These are phyloP conservation scores for Drosophila hydei DNA, from an alignment of 1,140 invertebrate species.

Conservation along the genomic window DNA sequence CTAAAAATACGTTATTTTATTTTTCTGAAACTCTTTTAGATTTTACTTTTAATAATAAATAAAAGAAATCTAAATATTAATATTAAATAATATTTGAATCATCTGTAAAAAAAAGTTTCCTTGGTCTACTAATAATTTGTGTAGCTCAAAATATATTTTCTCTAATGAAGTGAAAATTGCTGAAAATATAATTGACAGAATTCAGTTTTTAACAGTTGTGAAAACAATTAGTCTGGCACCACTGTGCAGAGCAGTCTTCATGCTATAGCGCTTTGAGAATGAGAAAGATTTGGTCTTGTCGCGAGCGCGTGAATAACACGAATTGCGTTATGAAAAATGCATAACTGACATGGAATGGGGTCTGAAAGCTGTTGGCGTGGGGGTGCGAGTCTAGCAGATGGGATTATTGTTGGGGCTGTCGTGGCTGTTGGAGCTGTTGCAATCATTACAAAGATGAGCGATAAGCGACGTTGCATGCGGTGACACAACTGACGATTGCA, in stretches of 20 bases:
- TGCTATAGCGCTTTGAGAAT: background rate
- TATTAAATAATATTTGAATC: no score
- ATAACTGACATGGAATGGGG: conserved; percentile 48
- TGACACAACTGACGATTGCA: conserved; percentile 78
- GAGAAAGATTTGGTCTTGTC: conserved; percentile 36
- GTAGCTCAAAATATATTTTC: no score
- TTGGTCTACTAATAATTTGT: no score
- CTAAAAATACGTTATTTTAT: no score
- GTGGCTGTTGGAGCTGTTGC: conserved; percentile 37
- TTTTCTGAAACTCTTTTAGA: no score
- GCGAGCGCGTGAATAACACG: conserved; percentile 68
- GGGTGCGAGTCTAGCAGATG: conserved; percentile 2
- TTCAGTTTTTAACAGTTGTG: no score
- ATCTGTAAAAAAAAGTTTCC: no score
- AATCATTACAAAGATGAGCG: conserved; percentile 79
- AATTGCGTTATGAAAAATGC: conserved; percentile 78
- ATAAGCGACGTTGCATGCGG: conserved; percentile 79
- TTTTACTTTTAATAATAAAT: no score
- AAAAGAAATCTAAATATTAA: no score
- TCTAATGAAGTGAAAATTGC: no score
- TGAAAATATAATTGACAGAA: no score
- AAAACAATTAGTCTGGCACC: background rate
- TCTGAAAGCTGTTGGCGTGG: no score
- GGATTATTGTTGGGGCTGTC: conserved; percentile 6
- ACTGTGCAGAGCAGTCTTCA: conserved; percentile 10